A percentile compares a stretch with the other conserved stretches of the same genome.
Evolutionary conservation across 2,888 invertebrate species (phyloP).

Genomic region (Creontiades dilutus): DNA sequence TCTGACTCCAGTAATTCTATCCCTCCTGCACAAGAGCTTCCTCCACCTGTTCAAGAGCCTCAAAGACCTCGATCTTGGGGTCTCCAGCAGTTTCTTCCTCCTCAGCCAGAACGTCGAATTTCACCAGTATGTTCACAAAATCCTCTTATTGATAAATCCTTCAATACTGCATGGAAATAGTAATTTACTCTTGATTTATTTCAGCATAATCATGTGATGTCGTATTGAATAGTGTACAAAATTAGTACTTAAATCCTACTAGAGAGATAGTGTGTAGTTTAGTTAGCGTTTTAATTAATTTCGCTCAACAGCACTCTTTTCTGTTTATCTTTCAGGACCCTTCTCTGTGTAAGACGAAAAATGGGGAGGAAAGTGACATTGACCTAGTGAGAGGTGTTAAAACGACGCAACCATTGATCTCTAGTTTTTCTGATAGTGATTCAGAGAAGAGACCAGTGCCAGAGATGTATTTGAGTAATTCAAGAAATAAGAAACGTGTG

Average conservation of each 20-base stretch:
- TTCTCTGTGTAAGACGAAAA: constrained; percentile 76
- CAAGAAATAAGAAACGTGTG: constrained; percentile 59
- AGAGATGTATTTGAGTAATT: constrained; percentile 76
- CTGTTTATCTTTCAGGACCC: constrained; percentile 53
- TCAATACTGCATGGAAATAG: not conserved
- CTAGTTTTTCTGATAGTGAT: constrained; percentile 83
- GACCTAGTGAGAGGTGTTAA: constrained; percentile 81
- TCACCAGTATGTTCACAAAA: constrained; percentile 63
- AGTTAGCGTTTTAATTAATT: too few relatives aligned
- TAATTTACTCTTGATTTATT: too few relatives aligned
- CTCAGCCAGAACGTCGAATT: constrained; percentile 68
- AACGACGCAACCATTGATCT: constrained; percentile 79
- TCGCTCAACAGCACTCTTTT: not conserved
- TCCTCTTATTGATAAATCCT: not conserved
- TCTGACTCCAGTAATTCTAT: constrained; percentile 82
- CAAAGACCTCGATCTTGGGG: constrained; percentile 77
- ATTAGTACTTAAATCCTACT: too few relatives aligned
- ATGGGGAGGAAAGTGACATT: constrained; percentile 78
- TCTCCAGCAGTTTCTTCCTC: constrained; percentile 75
- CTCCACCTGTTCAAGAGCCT: constrained; percentile 76
- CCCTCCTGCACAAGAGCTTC: constrained; percentile 77
- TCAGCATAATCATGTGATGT: too few relatives aligned
- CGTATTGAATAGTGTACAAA: too few relatives aligned
- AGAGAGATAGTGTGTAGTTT: too few relatives aligned
- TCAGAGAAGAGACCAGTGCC: constrained; percentile 76